Percentiles rank a stretch among this genome's conserved stretches.
phyloP scores from a whole-genome alignment of 1,140 invertebrate genomes.

The Apis florea region DNA sequence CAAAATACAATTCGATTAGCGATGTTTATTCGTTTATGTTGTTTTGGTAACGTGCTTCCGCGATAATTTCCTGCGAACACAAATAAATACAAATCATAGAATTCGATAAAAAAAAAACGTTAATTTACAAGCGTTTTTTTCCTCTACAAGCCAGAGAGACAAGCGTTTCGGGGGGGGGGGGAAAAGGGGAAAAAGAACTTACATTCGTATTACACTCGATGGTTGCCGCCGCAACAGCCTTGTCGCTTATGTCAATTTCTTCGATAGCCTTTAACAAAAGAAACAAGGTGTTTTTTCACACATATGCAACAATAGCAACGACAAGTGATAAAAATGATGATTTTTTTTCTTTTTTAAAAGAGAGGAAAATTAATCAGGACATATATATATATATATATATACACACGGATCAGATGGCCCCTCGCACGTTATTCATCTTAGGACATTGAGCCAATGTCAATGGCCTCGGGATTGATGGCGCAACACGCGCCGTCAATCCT shows the following conservation, averaged over 20 bases:
- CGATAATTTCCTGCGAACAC: constrained; percentile 76
- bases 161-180: no score
- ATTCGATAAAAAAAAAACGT: neutral
- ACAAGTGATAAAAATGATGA: no score
- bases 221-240: constrained; percentile 77
- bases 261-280: constrained; percentile 71
- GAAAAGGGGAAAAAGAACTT: constrained; percentile 49
- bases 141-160: no score
- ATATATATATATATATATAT: neutral
- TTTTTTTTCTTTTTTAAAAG: no score
- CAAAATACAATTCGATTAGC: constrained; percentile 78
- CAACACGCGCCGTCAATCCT: constrained; percentile 63
- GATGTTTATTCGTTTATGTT: constrained; percentile 77
- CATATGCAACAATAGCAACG: no score
- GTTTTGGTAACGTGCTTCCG: constrained; percentile 77
- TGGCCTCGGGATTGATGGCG: constrained; percentile 67
- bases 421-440: constrained; percentile 74
- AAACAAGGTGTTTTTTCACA: constrained; percentile 26
- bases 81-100: neutral
- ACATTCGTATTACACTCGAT: constrained; percentile 78
- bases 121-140: neutral
- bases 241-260: constrained; percentile 78
- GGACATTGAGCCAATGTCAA: constrained; percentile 57
- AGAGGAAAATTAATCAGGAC: neutral
- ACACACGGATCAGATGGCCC: constrained; percentile 76